These are phyloP conservation scores for Tragelaphus imberbis DNA, from an alignment of 2,113 vertebrate genomes.

Conservation along the genomic window DNA sequence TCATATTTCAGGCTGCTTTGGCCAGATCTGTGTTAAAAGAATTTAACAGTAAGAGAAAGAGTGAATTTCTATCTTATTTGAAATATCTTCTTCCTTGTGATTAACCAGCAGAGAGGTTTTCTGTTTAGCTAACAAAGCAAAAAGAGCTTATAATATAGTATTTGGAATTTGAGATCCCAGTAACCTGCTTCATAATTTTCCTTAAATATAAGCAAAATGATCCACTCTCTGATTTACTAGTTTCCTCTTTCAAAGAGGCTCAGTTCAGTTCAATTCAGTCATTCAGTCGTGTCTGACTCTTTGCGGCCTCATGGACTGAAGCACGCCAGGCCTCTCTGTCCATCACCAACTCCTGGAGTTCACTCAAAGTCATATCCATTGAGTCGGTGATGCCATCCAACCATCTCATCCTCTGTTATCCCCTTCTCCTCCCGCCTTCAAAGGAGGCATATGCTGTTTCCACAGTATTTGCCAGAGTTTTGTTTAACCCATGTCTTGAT, in stretches of 20 bases:
- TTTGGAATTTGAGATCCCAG: background rate
- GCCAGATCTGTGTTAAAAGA: background rate
- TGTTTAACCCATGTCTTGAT: slow-evolving; percentile 11
- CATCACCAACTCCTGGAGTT: background rate
- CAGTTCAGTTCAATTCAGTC: background rate
- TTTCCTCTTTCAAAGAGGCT: background rate
- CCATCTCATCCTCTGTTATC: background rate
- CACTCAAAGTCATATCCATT: background rate
- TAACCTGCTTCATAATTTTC: background rate
- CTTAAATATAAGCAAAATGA: background rate
- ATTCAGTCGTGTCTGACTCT: background rate
- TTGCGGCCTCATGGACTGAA: rapidly evolving
- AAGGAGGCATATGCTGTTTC: background rate
- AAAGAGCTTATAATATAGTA: background rate
- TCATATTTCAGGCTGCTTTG: background rate
- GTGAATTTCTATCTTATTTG: background rate
- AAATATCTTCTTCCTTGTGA: background rate
- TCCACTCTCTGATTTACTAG: background rate
- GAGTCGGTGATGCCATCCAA: background rate
- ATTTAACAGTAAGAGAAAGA: background rate
- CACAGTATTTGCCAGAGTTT: background rate
- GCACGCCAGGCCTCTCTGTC: background rate
- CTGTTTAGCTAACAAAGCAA: background rate
- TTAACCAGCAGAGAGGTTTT: background rate
- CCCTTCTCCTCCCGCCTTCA: background rate